Base-by-base conservation (phyloP, 2,888 invertebrate genomes). In the Ametastegia equiseti region DNA sequence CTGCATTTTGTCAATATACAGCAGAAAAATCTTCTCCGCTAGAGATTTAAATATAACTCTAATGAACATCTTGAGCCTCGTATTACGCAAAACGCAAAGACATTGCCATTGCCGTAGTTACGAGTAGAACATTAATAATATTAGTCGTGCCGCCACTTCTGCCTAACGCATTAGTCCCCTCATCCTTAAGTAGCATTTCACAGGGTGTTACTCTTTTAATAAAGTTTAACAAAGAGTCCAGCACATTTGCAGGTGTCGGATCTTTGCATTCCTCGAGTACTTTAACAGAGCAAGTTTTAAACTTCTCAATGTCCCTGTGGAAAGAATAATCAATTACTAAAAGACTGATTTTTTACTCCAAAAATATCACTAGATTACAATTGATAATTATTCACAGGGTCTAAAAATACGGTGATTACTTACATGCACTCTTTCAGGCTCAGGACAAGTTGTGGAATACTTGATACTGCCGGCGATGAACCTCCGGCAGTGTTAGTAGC, bases 181-280 rank as follows among this genome's bases (percentile, higher is more conserved):
- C n/a, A n/a, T n/a, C n/a, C n/a, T n/a, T 7, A 9, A 65, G 67
- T 57, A 86, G 65, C 23, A 82, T 83, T 36, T 88, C 85, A 6
- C 71, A 71, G 0, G 95, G 95, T 0, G 95, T 95, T 81, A 94
- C 94, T 87, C 94, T 95, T 87, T 94, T 94, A 7, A 97, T 93
- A 88, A 94, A 96, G 83, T 94, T 94, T 88, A 97, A 95, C 81
- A 97, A 93, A 0, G 97, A 94, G 83, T 97, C 96, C 0, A 95
- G 94, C 87, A 97, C 95, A 91, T 97, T 97, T 42, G 95, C 95
- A 0, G 97, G 96, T 0, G 97, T 97, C 6, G 96, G 95, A 69
- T 96, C 95, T 0, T 91, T 88, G 87, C 97, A 97, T 5, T 92
- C 92, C 87, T 96, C 96, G 80, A 96, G 87, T 9, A 93, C 93